Conservation (phyloP, 2,113 vertebrate genomes). For the Rhinolophus ferrumequinum region DNA sequence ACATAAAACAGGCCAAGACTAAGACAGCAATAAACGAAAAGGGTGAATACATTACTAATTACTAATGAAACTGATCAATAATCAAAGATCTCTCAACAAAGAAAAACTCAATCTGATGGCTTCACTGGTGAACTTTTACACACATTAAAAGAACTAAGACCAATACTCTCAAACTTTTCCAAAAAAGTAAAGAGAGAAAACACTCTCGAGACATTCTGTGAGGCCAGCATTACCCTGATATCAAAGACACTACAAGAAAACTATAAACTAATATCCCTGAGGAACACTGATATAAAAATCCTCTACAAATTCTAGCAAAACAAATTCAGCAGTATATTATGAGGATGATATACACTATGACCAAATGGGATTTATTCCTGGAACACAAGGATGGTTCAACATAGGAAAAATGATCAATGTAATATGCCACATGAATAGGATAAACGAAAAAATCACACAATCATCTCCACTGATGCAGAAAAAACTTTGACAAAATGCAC, state of each 20-base stretch:
- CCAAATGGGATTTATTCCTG: background rate
- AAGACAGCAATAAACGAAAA: background rate
- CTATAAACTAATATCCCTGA: background rate
- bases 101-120: background rate
- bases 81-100: background rate
- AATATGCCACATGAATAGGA: background rate
- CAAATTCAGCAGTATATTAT: background rate
- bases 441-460: background rate
- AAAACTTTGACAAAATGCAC: background rate
- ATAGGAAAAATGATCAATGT: background rate
- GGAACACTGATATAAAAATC: background rate
- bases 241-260: background rate
- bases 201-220: background rate
- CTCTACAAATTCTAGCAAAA: background rate
- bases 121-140: background rate
- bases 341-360: background rate
- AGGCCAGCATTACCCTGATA: background rate
- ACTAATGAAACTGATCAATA: background rate
- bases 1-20: background rate
- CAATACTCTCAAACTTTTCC: background rate
- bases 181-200: background rate
- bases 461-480: background rate
- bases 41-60: background rate
- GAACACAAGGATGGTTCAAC: background rate
- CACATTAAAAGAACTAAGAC: background rate